A percentile compares a stretch with the other conserved stretches of the same genome.
Conservation (phyloP, 2,888 invertebrate species). For the Tiphia femorata region DNA sequence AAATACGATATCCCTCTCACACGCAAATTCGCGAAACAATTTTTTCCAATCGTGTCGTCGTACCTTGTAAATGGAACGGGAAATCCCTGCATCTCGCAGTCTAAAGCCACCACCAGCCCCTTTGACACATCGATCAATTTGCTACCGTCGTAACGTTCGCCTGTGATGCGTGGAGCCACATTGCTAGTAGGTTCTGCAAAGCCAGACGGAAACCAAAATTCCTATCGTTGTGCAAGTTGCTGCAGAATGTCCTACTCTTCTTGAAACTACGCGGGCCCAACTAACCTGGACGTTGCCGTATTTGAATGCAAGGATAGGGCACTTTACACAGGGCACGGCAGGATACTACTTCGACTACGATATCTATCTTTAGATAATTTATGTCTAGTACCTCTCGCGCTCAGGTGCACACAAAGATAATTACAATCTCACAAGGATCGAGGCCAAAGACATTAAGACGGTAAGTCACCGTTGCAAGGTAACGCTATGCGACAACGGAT, state of each 20-base stretch:
- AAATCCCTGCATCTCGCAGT: slow-evolving; percentile 78
- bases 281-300: slow-evolving; percentile 55
- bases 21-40: not conserved
- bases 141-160: slow-evolving; percentile 76
- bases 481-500: not conserved
- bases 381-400: no score
- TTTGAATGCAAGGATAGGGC: slow-evolving; percentile 71
- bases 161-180: slow-evolving; percentile 74
- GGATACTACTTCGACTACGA: slow-evolving; percentile 46
- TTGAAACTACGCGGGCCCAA: no score
- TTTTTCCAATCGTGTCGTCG: slow-evolving; percentile 2
- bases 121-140: slow-evolving; percentile 72
- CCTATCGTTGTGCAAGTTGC: no score
- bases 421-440: no score
- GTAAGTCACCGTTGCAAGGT: no score
- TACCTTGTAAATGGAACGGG: slow-evolving; percentile 79
- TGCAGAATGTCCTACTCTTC: no score
- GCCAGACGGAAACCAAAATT: no score
- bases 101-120: slow-evolving; percentile 73
- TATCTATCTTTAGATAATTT: slow-evolving; percentile 55
- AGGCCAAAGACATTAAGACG: no score
- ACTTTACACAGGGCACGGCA: slow-evolving; percentile 75
- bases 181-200: slow-evolving; percentile 75
- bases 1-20: slow-evolving; percentile 48
- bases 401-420: no score